Evolutionary conservation across 2,888 invertebrate species (phyloP), one percentile per base, ranked within the genome.

Genomic region (Lissocephala sabroskyi): DNA sequence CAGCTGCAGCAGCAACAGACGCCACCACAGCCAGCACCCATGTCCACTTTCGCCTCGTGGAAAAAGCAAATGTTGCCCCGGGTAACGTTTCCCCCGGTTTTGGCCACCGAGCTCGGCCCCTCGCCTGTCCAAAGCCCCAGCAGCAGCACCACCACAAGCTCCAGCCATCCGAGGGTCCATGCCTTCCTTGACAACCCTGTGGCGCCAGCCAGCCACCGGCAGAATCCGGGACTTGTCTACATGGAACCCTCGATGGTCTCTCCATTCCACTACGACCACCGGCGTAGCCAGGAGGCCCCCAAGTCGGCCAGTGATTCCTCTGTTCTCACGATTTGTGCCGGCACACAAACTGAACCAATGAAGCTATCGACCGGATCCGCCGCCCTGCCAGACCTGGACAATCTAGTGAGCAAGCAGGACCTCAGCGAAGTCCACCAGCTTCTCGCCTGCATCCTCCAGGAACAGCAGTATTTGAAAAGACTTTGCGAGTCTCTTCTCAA

Each of bases 1-100:
- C 23, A 23, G 7, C 2, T 9, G 16, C 45, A 46, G 14, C 52
- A 29, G 9, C 55, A 41, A 41, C 9, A 16, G 3, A 33, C 11
- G 3, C 40, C 35, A 16, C 35, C 13, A 17, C 18, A 18, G 10
- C 46, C 54, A 9, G 59, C 62, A 1, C 44, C 61, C 18, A 47
- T 55, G 1, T 71, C 67, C 45, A 74, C 59, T 2, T 64, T 70
- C 41, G 66, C 74, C 9, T 65, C 78, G 13, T 82, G 83, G 84
- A 83, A 80, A 45, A 83, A 76, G 45, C 79, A 82, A 59, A 67
- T 79, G 33, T 40, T 83, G 10, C 83, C 84, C 0, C 61, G 70
- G 16, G 78, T 77, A 0, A 57, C 59, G 39, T 81, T 70, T 52
- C 73, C 79, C 0, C 62, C 77, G 6, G 49, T 53, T 1, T 18